Conservation (phyloP, 1,140 invertebrate species). For the Dendroctonus valens region DNA sequence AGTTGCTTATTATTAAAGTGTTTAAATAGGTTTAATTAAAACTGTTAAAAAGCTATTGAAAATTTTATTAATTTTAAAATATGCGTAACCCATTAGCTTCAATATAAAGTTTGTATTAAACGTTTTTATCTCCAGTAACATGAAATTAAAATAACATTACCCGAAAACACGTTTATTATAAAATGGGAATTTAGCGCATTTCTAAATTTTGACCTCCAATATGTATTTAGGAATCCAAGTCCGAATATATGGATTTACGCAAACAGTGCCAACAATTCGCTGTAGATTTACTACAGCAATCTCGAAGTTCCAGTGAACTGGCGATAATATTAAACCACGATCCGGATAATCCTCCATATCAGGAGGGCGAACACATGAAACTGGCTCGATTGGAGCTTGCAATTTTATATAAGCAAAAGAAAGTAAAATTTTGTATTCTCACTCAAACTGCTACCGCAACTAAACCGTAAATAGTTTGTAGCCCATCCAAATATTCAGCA, state of each 20-base stretch:
- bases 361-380: slow-evolving; percentile 72
- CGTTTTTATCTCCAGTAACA: no score
- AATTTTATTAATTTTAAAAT: no score
- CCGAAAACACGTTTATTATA: no score
- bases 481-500: slow-evolving; percentile 93
- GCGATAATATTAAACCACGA: slow-evolving; percentile 90
- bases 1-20: no score
- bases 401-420: slow-evolving; percentile 91
- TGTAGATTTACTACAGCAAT: slow-evolving; percentile 85
- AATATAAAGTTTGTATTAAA: no score
- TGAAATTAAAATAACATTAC: no score
- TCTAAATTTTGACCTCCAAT: no score
- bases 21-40: no score
- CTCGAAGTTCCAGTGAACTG: slow-evolving; percentile 84
- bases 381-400: slow-evolving; percentile 81
- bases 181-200: no score
- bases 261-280: slow-evolving; percentile 89
- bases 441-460: no score
- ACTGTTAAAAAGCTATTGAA: no score
- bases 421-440: slow-evolving; percentile 54
- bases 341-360: slow-evolving; percentile 64
- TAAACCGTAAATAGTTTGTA: slow-evolving; percentile 66
- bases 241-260: slow-evolving; percentile 77
- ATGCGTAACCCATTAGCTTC: no score
- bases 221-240: slow-evolving; percentile 64